Evolutionary conservation across 2,888 invertebrate species (phyloP).

Genomic region (Teinopalpus imperialis): DNA sequence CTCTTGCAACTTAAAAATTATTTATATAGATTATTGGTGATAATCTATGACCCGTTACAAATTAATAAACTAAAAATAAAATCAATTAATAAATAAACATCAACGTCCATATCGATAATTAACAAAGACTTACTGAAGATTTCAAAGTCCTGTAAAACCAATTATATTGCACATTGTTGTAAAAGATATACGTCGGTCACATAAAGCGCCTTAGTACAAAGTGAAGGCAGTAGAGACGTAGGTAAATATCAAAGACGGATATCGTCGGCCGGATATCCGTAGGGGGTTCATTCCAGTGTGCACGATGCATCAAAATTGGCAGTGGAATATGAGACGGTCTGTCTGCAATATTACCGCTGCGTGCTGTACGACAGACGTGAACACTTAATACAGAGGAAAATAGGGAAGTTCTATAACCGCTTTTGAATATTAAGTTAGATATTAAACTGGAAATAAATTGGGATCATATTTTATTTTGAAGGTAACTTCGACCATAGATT

Average conservation of each 20-base stretch:
- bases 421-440: neutral
- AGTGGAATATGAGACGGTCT: constrained; percentile 32
- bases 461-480: too few relatives aligned
- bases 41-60: too few relatives aligned
- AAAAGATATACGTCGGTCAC: neutral
- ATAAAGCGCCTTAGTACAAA: constrained; percentile 2
- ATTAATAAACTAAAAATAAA: too few relatives aligned
- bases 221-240: constrained; percentile 7
- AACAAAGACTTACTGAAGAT: too few relatives aligned
- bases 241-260: constrained; percentile 26
- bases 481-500: too few relatives aligned
- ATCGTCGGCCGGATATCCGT: constrained; percentile 42
- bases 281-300: constrained; percentile 41
- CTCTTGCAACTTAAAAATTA: too few relatives aligned
- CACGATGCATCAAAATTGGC: constrained; percentile 44
- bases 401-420: neutral
- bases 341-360: constrained; percentile 22
- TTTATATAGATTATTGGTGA: too few relatives aligned
- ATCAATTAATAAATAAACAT: too few relatives aligned
- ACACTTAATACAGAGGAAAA: constrained; percentile 10
- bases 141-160: too few relatives aligned
- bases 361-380: constrained; percentile 19
- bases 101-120: too few relatives aligned
- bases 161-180: neutral
- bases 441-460: neutral